phyloP scores from a whole-genome alignment of 2,888 invertebrate species.

The Dyspetes luteomarginatus region DNA sequence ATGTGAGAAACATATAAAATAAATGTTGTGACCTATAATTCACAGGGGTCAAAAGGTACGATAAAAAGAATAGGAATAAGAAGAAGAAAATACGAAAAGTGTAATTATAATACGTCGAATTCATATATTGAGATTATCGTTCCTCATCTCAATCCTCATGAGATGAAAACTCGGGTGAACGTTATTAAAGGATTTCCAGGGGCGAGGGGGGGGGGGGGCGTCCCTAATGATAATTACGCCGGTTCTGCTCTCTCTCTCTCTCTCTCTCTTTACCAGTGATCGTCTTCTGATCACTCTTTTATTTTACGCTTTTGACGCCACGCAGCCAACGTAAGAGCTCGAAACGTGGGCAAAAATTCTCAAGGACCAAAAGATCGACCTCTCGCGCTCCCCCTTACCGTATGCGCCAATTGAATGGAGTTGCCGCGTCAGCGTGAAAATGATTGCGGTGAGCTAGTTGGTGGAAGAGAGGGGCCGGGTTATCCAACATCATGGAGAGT shows the following conservation, averaged over 20 bases:
- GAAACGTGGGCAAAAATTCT: constrained; percentile 19
- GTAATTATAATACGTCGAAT: constrained; percentile 55
- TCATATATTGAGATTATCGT: constrained; percentile 44
- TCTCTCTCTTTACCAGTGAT: constrained; percentile 5
- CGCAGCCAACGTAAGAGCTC: constrained; percentile 16
- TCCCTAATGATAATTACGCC: constrained; percentile 63
- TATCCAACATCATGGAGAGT: constrained; percentile 35
- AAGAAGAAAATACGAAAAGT: constrained; percentile 23
- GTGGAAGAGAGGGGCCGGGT: constrained; percentile 6
- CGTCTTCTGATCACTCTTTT: not conserved
- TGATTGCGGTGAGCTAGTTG: constrained; percentile 22
- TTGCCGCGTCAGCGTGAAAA: constrained; percentile 62
- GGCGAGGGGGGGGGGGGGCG: too few relatives aligned
- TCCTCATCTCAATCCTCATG: constrained; percentile 13
- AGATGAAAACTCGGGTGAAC: not conserved
- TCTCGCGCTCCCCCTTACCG: not conserved
- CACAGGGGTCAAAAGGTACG: too few relatives aligned
- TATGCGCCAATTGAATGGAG: constrained; percentile 57
- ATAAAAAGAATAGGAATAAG: not conserved
- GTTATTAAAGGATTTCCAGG: constrained; percentile 42
- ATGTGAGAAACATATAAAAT: too few relatives aligned
- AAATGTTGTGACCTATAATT: too few relatives aligned
- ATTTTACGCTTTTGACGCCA: constrained; percentile 2
- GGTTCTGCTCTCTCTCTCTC: constrained; percentile 3
- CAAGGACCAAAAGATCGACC: constrained; percentile 34